These are phyloP conservation scores for Pegoplata infirma DNA, from an alignment of 2,888 invertebrate genomes.

Conservation along the genomic window DNA sequence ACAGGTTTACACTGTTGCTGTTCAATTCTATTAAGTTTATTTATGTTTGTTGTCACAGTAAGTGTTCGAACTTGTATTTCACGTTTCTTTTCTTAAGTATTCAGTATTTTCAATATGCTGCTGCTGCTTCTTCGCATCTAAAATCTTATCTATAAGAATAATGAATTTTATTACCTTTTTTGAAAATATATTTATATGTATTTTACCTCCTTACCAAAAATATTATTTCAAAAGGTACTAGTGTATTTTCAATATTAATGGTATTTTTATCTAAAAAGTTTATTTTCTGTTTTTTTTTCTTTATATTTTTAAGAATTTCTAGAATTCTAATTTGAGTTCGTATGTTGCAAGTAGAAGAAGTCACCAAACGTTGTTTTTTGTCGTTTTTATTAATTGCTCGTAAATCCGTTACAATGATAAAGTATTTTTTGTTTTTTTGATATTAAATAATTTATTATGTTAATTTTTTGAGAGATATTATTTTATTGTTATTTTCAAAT, in stretches of 20 bases:
- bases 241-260: slow-evolving; percentile 51
- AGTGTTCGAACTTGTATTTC: slow-evolving; percentile 39
- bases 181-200: too few species aligned
- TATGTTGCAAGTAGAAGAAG: slow-evolving; percentile 17
- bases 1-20: not conserved
- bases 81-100: too few species aligned
- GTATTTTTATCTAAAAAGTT: slow-evolving; percentile 53
- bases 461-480: slow-evolving; percentile 40
- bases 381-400: slow-evolving; percentile 60
- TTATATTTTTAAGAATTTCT: slow-evolving; percentile 9
- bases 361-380: not conserved
- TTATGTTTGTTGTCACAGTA: slow-evolving; percentile 40
- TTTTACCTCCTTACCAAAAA: not conserved
- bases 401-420: slow-evolving; percentile 57
- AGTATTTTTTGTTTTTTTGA: slow-evolving; percentile 28
- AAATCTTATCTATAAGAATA: slow-evolving; percentile 57
- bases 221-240: slow-evolving; percentile 17
- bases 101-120: slow-evolving; percentile 6
- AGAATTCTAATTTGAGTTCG: slow-evolving; percentile 19
- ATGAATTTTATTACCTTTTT: slow-evolving; percentile 54
- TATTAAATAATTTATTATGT: slow-evolving; percentile 58
- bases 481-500: slow-evolving; percentile 41
- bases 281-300: slow-evolving; percentile 23
- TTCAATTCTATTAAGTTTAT: slow-evolving; percentile 13
- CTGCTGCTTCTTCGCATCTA: slow-evolving; percentile 4